phyloP scores from a whole-genome alignment of 2,797 vertebrate species.

The Tapirus indicus region DNA sequence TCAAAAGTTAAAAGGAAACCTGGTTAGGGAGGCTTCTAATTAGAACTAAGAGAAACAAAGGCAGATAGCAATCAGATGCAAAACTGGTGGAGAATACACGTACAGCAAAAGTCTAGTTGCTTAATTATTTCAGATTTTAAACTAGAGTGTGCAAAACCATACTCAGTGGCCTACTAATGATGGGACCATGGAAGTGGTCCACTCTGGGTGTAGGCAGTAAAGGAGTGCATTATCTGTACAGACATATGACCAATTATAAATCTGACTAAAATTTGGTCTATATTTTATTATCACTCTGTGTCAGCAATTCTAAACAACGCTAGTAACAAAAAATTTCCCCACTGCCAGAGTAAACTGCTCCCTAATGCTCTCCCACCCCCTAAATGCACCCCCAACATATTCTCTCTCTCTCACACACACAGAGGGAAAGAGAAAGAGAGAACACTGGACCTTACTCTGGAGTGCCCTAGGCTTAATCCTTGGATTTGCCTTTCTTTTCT shows the following conservation, averaged over 20 bases:
- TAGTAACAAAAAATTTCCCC: background rate
- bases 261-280: background rate
- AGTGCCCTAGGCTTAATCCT: background rate
- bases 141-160: background rate
- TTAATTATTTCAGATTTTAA: slow-evolving; percentile 47
- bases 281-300: background rate
- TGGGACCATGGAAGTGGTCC: background rate
- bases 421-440: background rate
- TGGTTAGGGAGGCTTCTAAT: background rate
- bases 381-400: background rate
- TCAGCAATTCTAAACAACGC: background rate
- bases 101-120: background rate
- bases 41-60: slow-evolving; percentile 23
- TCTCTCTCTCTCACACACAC: background rate
- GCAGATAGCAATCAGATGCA: background rate
- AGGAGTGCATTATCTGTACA: background rate
- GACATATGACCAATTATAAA: background rate
- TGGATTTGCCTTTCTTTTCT: slow-evolving; percentile 22
- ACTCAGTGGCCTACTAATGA: background rate
- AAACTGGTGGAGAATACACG: background rate
- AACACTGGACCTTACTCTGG: background rate
- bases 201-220: background rate
- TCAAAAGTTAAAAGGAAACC: background rate
- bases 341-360: background rate
- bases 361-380: too few relatives aligned